Evolutionary conservation across 2,113 vertebrate species (phyloP), one percentile per base, ranked within the genome.

Genomic region (Megaleporinus macrocephalus): DNA sequence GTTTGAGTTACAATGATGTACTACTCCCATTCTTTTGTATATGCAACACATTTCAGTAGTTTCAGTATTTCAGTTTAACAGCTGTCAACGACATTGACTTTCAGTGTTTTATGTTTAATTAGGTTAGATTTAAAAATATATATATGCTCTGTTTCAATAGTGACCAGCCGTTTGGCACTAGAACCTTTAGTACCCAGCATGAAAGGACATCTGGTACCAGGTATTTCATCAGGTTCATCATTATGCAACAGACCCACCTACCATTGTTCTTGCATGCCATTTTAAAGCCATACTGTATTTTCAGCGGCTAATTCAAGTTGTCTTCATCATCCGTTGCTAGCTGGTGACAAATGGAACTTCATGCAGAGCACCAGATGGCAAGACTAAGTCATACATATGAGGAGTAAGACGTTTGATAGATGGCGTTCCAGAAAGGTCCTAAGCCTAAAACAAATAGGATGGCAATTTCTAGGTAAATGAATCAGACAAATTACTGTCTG

Each of bases 141-240:
- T n/a, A 30, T 44, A 16, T 12, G 63, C 65, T 78, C 33, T 78
- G 83, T 88, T 88, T 91, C 86, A 29, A 79, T 73, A 88, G 89
- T 89, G 87, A 82, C 51, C 71, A 86, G 79, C 76, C 85, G 86
- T 87, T 86, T 92, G 90, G 93, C 92, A 89, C 78, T 79, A 87
- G 89, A 88, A 91, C 84, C 89, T 91, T 93, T 91, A 90, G 83
- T 73, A 44, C 83, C 89, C 81, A 79, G 88, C 80, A 82, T 88
- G 87, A 82, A 92, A 90, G 91, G 90, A 92, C 93, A 93, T 94
- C 93, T 93, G 93, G 84, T 90, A 88, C 86, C 92, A 91, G 92
- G 91, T 90, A 86, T 87, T 88, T 88, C 75, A 79, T 36, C 36
- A 73, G 81, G 90, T 90, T 90, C 87, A 87, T 90, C 86, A 86